These are phyloP conservation scores for Furcula furcula DNA, from an alignment of 2,888 invertebrate species.

Conservation along the genomic window DNA sequence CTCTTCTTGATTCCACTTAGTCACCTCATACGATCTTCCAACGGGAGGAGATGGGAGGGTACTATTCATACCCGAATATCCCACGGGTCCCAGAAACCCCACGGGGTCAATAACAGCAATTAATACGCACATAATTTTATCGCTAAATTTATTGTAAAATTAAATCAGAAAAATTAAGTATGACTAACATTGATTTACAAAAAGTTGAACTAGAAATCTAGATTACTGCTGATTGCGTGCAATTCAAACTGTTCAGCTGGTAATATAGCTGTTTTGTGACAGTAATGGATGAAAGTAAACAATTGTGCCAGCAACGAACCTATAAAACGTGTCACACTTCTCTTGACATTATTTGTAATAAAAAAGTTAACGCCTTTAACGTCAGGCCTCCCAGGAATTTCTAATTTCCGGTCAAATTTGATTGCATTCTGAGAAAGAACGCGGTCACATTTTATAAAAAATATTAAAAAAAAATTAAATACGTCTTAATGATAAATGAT, in stretches of 20 bases:
- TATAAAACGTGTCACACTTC: conserved; percentile 22
- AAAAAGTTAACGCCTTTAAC: conserved; percentile 34
- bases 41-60: too few species aligned
- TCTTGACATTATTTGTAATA: conserved; percentile 37
- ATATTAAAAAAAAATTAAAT: too few species aligned
- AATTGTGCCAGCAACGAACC: conserved; percentile 27
- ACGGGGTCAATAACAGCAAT: too few species aligned
- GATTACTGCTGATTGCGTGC: conserved; percentile 1
- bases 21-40: too few species aligned
- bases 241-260: conserved; percentile 8
- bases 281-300: conserved; percentile 18
- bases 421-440: conserved; percentile 41
- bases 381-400: conserved; percentile 47
- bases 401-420: conserved; percentile 61
- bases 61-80: too few species aligned
- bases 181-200: too few species aligned
- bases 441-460: conserved; percentile 10
- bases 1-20: too few species aligned
- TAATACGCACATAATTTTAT: too few species aligned
- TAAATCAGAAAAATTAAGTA: too few species aligned
- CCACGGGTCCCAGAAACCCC: too few species aligned
- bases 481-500: too few species aligned
- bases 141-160: too few species aligned
- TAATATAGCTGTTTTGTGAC: conserved; percentile 11
- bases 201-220: neutral